Evolutionary conservation across 2,113 vertebrate species (phyloP), one percentile per base, ranked within the genome.

Genomic region (Vulpes vulpes): DNA sequence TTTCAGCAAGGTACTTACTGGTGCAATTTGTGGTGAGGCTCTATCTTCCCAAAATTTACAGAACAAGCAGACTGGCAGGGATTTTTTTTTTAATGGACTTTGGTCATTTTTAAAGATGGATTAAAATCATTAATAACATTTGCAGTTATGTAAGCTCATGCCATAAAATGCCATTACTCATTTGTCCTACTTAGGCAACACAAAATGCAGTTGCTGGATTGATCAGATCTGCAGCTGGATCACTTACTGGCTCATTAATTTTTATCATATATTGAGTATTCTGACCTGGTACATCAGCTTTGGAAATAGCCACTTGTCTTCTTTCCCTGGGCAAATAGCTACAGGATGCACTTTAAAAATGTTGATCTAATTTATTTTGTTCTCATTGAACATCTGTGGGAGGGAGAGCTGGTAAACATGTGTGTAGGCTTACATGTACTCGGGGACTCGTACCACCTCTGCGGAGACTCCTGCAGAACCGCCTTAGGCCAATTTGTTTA

Each of bases 191-290:
- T 86, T 81, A 74, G 55, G 93, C 89, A 83, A 94, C 62, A 82
- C 59, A 60, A 88, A 95, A 90, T 69, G 38, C 49, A 89, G 43
- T 78, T 73, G 90, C 91, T 97, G 88, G 88, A 95, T 97, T 92
- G 96, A 97, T 98, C 94, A 79, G 71, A 90, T 95, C 95, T 96
- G 92, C 88, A 98, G 94, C 97, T 97, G 92, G 96, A 96, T 98
- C 94, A 92, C 96, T 96, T 96, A 97, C 92, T 22, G 88, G 94
- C 94, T 97, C 98, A 97, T 98, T 98, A 97, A 96, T 97, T 98
- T 98, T 98, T 97, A 98, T 97, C 97, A 92, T 96, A 91, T 95
- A 96, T 94, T 91, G 92, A 98, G 82, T 86, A 93, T 96, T 95
- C 97, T 97, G 97, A 98, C 97, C 97, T 91, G 71, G 80, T 94